A percentile compares a stretch with the other conserved stretches of the same genome.
These are phyloP conservation scores for Callinectes sapidus DNA, from an alignment of 2,888 invertebrate species.

Conservation along the genomic window DNA sequence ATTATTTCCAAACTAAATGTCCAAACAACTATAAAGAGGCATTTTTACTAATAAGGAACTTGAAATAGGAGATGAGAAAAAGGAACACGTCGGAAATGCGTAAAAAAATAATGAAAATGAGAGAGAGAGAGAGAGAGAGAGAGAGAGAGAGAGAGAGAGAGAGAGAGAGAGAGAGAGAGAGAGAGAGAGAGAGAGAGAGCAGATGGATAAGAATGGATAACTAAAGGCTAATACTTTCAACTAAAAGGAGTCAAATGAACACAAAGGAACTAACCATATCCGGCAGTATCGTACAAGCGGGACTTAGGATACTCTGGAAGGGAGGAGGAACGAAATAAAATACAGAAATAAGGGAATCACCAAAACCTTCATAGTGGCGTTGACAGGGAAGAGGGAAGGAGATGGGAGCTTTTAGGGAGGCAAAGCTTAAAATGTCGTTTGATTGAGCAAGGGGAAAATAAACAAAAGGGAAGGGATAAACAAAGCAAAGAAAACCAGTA, in stretches of 20 bases:
- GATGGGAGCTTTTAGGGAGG: neutral
- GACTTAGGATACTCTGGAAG: conserved; percentile 42
- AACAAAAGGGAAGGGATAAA: neutral
- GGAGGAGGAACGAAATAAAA: conserved; percentile 34
- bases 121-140: neutral
- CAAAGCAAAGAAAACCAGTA: neutral
- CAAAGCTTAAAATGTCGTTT: neutral
- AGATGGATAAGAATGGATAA: neutral
- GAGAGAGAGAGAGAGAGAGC: neutral
- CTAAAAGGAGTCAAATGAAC: neutral
- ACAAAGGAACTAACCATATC: conserved; percentile 34
- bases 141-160: neutral
- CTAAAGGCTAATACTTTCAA: neutral
- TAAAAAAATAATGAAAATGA: neutral
- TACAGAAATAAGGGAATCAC: neutral
- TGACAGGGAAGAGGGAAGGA: neutral
- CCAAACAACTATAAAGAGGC: conserved; percentile 18
- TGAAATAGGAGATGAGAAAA: neutral
- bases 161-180: too few relatives aligned
- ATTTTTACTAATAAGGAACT: conserved; percentile 7
- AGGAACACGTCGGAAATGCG: neutral
- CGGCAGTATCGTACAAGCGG: conserved; percentile 43
- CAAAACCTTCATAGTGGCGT: neutral
- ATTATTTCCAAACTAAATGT: neutral
- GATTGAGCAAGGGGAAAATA: neutral